Evolutionary conservation across 1,140 invertebrate genomes (phyloP), one percentile per base, ranked within the genome.

Genomic region (Hydropsyche tenuis): DNA sequence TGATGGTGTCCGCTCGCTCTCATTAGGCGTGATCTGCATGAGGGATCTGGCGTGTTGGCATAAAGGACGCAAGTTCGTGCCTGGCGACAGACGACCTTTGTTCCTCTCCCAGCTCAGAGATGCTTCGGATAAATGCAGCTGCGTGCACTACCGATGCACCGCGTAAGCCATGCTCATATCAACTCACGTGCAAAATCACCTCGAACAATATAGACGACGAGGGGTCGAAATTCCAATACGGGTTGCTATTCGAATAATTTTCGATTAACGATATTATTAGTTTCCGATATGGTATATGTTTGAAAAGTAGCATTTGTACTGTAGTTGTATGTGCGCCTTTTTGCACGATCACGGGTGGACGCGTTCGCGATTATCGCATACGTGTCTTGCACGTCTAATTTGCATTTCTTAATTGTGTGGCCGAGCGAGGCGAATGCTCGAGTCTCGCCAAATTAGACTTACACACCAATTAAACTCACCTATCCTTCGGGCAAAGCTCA

Each of bases 1-100:
- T 18, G 48, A 25, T 2, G 22, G 0, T 1, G 56, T 25, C 18
- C 2, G 7, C n/a, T 7, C 23, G 68, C 43, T 70, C 68, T 70
- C 68, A 70, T 70, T 70, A 70, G 45, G 68, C 68, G 18, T 1
- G 48, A 70, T 70, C 68, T 70, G 68, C 48, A 70, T 70, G 68
- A 70, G 37, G 68, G 68, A 70, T 70, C 68, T 37, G 48, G 7
- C 46, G n/a, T 16, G 11, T 48, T 48, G 23, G 48, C n/a, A 70
- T 46, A 70, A 70, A 70, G 68, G 68, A 70, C 30, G 48, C 25
- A 12, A 45, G 48, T 70, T 70, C 68, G 68, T 70, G 68, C 43
- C 25, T 25, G 27, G 18, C 18, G 48, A 45, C 68, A 48, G 48
- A 30, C 68, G 68, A 70, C 68, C 68, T 70, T 70, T 70, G 68